A percentile compares a stretch with the other conserved stretches of the same genome.
Evolutionary conservation across 2,113 vertebrate species (phyloP).

Genomic region (mouse (Mus musculus)): DNA sequence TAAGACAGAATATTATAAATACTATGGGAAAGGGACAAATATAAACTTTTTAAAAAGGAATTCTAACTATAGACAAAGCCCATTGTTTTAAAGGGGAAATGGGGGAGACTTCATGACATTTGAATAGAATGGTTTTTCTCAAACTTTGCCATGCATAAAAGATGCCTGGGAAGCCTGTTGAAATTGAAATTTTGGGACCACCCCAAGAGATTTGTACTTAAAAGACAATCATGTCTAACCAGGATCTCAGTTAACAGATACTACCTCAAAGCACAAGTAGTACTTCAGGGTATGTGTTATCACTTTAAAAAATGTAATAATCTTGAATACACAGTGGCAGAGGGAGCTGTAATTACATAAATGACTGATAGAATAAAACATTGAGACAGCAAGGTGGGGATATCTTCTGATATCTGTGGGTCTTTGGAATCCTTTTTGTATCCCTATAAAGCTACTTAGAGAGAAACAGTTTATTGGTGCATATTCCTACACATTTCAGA

Average conservation of each 20-base stretch:
- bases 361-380: not conserved
- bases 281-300: not conserved
- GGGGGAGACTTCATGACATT: not conserved
- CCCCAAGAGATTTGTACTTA: conserved; percentile 38
- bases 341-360: conserved; percentile 18
- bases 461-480: not conserved
- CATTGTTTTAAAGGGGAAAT: conserved; percentile 2
- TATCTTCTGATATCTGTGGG: not conserved
- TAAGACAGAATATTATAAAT: conserved; percentile 53
- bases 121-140: conserved; percentile 30
- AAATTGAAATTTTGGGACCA: conserved; percentile 29
- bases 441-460: not conserved
- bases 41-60: conserved; percentile 27
- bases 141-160: conserved; percentile 40
- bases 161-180: conserved; percentile 4
- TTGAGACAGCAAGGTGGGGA: not conserved
- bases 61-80: not conserved
- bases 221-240: not conserved
- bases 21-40: not conserved
- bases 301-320: conserved; percentile 17
- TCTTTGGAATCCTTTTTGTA: not conserved
- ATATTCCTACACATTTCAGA: not conserved
- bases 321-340: not conserved
- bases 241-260: not conserved
- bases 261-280: not conserved